Base-by-base conservation (phyloP, 2,113 vertebrate species). In the Haplochromis vanheusdeni region DNA sequence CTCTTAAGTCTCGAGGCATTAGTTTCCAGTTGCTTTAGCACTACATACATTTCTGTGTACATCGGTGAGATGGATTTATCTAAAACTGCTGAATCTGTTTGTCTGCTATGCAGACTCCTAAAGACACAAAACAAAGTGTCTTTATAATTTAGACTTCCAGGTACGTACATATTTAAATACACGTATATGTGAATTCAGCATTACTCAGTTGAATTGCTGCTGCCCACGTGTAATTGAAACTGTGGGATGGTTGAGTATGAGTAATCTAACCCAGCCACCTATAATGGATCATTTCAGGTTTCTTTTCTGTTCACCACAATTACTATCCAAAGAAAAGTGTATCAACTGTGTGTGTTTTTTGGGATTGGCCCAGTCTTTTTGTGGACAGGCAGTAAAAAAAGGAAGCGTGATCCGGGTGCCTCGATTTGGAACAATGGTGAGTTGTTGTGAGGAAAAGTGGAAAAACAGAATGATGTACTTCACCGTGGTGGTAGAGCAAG, bases 381-480 rank as follows among this genome's bases (percentile, higher is more conserved):
- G 92, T 88, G 92, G 92, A 40, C 79, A 86, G 89, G 89, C 90
- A 49, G 47, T 5, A 3, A 37, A 81, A 86, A 93, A 88, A 10
- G 7, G 26, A 83, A 26, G 87, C 7, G 49, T 80, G 88, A 86
- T 91, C 88, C 56, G 14, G 52, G 87, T 88, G 79, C 60, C 80
- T 93, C 88, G 26, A 81, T 56, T 45, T 84, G 84, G 84, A 87
- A 92, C 81, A 84, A 91, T 89, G 82, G 85, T 49, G 89, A 86
- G 87, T 85, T 77, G 84, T 89, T 52, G 56, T 81, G 83, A 80
- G 79, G 65, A 58, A 79, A 79, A 75, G 84, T 75, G 87, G 86
- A 86, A 93, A 93, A 94, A 93, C 89, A 88, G 85, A 90, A 80
- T 85, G 87, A 94, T 91, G 89, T 79, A 40, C 79, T 87, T 88